Conservation (phyloP, 2,113 vertebrate species). For the Corythornis vintsioides region DNA sequence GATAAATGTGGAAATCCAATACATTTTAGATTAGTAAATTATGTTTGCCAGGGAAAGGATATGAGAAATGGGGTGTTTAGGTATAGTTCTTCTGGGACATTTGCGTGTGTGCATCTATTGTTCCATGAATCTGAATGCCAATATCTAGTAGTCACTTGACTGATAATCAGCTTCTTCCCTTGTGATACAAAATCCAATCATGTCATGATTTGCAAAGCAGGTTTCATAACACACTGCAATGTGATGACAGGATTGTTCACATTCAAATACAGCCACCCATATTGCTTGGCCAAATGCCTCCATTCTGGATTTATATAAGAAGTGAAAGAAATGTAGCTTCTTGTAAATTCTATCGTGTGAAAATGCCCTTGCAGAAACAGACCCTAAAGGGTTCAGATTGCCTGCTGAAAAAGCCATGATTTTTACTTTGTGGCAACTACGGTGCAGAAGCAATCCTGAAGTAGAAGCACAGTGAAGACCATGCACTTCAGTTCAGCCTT, state of each 20-base stretch:
- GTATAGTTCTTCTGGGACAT: not conserved
- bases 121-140: not conserved
- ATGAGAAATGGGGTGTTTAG: not conserved
- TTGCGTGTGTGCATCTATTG: not conserved
- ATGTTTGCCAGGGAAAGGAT: not conserved
- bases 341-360: not conserved
- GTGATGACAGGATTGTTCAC: not conserved
- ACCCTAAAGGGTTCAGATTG: not conserved
- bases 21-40: not conserved
- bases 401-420: not conserved
- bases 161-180: not conserved
- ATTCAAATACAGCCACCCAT: not conserved
- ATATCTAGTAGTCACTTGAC: not conserved
- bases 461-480: not conserved
- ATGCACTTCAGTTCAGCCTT: not conserved
- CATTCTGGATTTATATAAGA: not conserved
- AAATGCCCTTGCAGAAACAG: not conserved
- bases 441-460: not conserved
- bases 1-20: not conserved
- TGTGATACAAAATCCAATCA: not conserved
- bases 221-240: not conserved
- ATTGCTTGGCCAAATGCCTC: not conserved
- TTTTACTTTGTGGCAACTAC: not conserved
- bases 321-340: not conserved
- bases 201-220: not conserved